Conservation (phyloP, 2,888 invertebrate genomes). For the Drosophila histrio region DNA sequence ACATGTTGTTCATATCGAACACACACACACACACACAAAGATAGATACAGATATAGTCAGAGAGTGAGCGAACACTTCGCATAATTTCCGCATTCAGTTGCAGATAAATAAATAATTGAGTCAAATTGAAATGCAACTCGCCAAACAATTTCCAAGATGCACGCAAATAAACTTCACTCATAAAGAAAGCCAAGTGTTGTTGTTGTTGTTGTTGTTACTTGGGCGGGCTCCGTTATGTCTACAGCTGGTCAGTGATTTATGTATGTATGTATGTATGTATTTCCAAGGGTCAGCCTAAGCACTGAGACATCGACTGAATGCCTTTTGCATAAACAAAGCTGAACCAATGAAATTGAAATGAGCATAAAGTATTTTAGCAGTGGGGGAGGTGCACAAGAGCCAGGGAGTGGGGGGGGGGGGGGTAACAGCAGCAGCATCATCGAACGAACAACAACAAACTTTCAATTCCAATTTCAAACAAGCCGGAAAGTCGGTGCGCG, state of each 20-base stretch:
- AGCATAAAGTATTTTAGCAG: constrained; percentile 2
- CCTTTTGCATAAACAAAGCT: constrained; percentile 58
- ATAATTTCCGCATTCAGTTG: constrained; percentile 81
- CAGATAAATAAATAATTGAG: constrained; percentile 80
- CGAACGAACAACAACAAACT: constrained; percentile 45
- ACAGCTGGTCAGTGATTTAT: constrained; percentile 72
- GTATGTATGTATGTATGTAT: constrained; percentile 20
- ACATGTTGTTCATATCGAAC: constrained; percentile 62
- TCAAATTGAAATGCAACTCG: constrained; percentile 80
- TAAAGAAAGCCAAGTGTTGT: constrained; percentile 51
- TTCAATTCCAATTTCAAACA: constrained; percentile 74
- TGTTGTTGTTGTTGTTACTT: constrained; percentile 28
- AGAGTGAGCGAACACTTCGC: constrained; percentile 46
- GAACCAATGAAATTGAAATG: constrained; percentile 33
- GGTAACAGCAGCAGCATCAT: constrained; percentile 20
- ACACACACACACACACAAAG: not conserved
- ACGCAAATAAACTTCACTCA: constrained; percentile 76
- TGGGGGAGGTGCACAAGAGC: not conserved
- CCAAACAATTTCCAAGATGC: constrained; percentile 74
- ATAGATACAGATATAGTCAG: not conserved
- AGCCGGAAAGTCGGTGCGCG: constrained; percentile 75
- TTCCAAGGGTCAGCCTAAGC: constrained; percentile 47
- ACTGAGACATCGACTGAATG: constrained; percentile 34
- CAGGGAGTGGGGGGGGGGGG: not conserved
- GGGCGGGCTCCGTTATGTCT: constrained; percentile 68